Evolutionary conservation across 1,140 invertebrate genomes (phyloP).

Genomic region (Cardiocondyla obscurior): DNA sequence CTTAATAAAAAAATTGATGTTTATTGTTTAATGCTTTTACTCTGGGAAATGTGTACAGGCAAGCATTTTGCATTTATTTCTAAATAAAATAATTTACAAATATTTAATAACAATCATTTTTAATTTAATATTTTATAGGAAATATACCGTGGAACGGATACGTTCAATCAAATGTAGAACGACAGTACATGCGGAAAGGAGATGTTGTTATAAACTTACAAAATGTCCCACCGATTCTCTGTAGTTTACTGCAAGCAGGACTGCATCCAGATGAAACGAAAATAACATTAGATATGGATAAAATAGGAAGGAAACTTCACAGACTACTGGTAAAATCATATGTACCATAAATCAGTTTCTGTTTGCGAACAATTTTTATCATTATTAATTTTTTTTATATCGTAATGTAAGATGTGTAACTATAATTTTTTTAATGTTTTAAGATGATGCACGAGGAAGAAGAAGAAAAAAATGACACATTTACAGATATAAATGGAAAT

Average conservation of each 20-base stretch:
- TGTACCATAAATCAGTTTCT: not conserved
- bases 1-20: constrained; percentile 69
- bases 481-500: constrained; percentile 55
- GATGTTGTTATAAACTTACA: constrained; percentile 66
- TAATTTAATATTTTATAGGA: constrained; percentile 52
- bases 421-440: constrained; percentile 6
- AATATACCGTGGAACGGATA: constrained; percentile 72
- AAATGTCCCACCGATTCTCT: constrained; percentile 71
- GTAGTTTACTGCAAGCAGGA: constrained; percentile 73
- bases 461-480: constrained; percentile 60
- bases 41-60: constrained; percentile 79
- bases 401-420: not conserved
- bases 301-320: constrained; percentile 73
- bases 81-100: not conserved
- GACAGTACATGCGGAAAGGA: constrained; percentile 67
- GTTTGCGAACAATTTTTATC: not conserved
- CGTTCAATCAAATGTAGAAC: constrained; percentile 66
- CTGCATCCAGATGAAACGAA: constrained; percentile 70
- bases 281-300: constrained; percentile 74
- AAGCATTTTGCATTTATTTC: constrained; percentile 13
- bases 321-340: constrained; percentile 67
- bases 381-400: not conserved
- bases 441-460: constrained; percentile 74
- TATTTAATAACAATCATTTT: not conserved
- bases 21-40: constrained; percentile 73